Evolutionary conservation across 2,113 vertebrate species (phyloP).

Genomic region (Labeo catla): DNA sequence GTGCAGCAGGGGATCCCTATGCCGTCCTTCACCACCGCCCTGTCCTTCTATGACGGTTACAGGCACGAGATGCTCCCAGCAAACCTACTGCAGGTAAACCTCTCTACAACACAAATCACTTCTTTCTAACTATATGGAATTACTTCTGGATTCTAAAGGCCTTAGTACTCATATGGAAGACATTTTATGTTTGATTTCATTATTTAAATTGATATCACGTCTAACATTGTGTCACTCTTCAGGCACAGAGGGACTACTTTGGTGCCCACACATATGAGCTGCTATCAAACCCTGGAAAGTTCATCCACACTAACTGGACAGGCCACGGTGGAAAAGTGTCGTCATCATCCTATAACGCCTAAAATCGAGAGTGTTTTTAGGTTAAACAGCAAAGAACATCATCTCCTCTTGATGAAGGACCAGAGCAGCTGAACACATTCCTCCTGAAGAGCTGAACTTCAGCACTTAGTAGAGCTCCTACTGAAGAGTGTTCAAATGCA

Average conservation of each 20-base stretch:
- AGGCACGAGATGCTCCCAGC: slow-evolving; percentile 87
- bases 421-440: slow-evolving; percentile 36
- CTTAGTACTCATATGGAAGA: not conserved
- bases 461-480: not conserved
- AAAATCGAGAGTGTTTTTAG: slow-evolving; percentile 22
- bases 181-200: not conserved
- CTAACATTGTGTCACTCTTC: slow-evolving; percentile 7
- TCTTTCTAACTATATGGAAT: too few relatives aligned
- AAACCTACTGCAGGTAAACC: slow-evolving; percentile 92
- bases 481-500: slow-evolving; percentile 20
- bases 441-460: not conserved
- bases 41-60: slow-evolving; percentile 97
- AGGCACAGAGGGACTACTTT: slow-evolving; percentile 98
- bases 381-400: not conserved
- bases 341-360: slow-evolving; percentile 93
- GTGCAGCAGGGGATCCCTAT: slow-evolving; percentile 93
- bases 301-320: slow-evolving; percentile 96
- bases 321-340: slow-evolving; percentile 91
- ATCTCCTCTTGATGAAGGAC: slow-evolving; percentile 13
- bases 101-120: not conserved
- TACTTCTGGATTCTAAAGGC: not conserved
- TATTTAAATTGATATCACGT: not conserved
- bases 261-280: slow-evolving; percentile 95
- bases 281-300: slow-evolving; percentile 82
- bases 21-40: slow-evolving; percentile 95